phyloP scores from a whole-genome alignment of 2,888 invertebrate species.

The Nowickia ferox region DNA sequence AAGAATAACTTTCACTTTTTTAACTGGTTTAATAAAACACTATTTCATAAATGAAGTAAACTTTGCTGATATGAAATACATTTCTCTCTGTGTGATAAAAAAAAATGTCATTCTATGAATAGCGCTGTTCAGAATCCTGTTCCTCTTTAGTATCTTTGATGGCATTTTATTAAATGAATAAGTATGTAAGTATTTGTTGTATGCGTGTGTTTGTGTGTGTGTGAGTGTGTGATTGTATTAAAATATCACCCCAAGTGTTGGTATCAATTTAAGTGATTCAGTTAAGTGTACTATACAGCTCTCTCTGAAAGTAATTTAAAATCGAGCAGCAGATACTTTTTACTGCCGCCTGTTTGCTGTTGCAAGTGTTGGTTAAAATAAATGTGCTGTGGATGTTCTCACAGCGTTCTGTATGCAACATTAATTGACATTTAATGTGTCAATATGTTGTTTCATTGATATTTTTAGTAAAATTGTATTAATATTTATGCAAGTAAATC shows the following conservation, averaged over 20 bases:
- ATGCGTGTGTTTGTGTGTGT: neutral
- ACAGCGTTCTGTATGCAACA: slow-evolving; percentile 33
- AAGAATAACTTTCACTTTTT: no score
- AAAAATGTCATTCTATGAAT: slow-evolving; percentile 5
- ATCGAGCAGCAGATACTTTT: slow-evolving; percentile 13
- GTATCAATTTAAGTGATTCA: slow-evolving; percentile 34
- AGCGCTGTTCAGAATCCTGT: neutral
- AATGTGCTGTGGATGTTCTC: slow-evolving; percentile 6
- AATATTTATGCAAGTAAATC: slow-evolving; percentile 56
- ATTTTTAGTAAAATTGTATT: slow-evolving; percentile 63
- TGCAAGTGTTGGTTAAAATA: neutral
- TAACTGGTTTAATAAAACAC: no score
- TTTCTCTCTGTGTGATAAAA: neutral
- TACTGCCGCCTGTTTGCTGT: neutral
- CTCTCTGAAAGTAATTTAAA: slow-evolving; percentile 31
- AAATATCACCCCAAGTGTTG: neutral
- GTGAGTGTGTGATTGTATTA: neutral
- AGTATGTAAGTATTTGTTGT: neutral
- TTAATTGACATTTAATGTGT: slow-evolving; percentile 70
- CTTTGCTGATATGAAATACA: no score
- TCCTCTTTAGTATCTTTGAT: slow-evolving; percentile 5
- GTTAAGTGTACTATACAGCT: slow-evolving; percentile 45
- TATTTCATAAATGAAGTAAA: no score
- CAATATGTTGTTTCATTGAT: slow-evolving; percentile 55
- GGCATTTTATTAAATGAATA: slow-evolving; percentile 53